These are phyloP conservation scores for Semnornis frantzii DNA, from an alignment of 2,113 vertebrate species.

Conservation along the genomic window DNA sequence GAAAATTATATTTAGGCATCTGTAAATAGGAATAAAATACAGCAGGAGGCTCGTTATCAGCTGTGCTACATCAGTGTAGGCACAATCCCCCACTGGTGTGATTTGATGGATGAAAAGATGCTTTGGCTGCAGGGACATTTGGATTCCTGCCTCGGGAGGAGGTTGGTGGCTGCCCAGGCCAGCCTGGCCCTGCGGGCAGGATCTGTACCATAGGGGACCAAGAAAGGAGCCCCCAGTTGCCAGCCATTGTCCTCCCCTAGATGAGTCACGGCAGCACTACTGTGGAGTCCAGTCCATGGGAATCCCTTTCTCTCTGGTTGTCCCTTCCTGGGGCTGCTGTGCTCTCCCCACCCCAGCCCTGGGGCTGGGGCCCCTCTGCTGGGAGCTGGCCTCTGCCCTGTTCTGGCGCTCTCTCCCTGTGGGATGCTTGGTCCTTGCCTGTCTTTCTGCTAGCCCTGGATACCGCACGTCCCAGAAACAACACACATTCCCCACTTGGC, in stretches of 20 bases:
- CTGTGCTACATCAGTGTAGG: neutral
- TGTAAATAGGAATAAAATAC: neutral
- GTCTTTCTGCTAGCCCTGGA: neutral
- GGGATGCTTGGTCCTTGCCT: neutral
- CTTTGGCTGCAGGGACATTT: neutral
- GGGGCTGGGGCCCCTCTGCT: accelerated
- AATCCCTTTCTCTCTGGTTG: neutral
- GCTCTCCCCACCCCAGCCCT: accelerated
- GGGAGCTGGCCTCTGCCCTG: neutral
- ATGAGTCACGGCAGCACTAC: accelerated
- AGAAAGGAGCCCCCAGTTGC: neutral
- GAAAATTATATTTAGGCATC: conserved; percentile 28
- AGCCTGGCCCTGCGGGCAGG: neutral
- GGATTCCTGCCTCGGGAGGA: neutral
- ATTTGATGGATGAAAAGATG: neutral
- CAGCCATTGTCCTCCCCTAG: accelerated
- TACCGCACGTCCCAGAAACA: conserved; percentile 16
- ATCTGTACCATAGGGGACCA: accelerated
- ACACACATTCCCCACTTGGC: neutral
- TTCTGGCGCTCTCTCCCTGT: accelerated
- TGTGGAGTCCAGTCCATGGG: neutral
- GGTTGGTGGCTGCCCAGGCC: neutral
- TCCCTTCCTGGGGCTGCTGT: neutral
- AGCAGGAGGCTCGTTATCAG: neutral
- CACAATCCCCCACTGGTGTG: neutral